Conservation (phyloP, 2,888 invertebrate species). For the Sarcophaga variegata region DNA sequence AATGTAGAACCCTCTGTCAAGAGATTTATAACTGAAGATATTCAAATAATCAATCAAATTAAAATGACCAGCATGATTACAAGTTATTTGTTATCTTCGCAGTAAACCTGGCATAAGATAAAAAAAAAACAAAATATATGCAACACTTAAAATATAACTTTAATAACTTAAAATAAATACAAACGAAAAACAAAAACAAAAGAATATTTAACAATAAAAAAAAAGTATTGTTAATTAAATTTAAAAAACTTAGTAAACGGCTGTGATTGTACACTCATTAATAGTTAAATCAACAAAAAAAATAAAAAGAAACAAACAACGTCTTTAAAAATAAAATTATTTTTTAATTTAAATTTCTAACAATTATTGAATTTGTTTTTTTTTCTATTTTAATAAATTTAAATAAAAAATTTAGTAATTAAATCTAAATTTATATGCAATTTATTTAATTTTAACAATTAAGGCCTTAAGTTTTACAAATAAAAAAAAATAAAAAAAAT, state of each 20-base stretch:
- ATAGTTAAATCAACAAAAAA: constrained; percentile 43
- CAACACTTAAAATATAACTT: not conserved
- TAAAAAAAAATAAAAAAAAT: not conserved
- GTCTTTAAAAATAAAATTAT: constrained; percentile 21
- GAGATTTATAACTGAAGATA: too few relatives aligned
- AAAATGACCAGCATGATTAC: too few relatives aligned
- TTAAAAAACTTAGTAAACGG: constrained; percentile 59
- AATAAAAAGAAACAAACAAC: not conserved
- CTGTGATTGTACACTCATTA: constrained; percentile 69
- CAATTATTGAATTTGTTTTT: not conserved
- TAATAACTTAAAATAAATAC: not conserved
- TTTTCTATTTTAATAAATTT: too few relatives aligned
- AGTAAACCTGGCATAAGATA: too few relatives aligned
- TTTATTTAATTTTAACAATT: too few relatives aligned
- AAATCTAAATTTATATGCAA: too few relatives aligned
- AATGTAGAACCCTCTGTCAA: too few relatives aligned
- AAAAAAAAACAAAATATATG: not conserved
- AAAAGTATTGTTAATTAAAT: constrained; percentile 34
- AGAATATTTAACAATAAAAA: not conserved
- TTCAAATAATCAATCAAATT: too few relatives aligned
- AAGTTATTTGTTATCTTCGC: too few relatives aligned
- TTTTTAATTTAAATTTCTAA: constrained; percentile 5
- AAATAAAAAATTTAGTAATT: too few relatives aligned
- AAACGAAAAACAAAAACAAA: not conserved
- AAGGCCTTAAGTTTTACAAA: not conserved